Conservation (phyloP, 2,797 vertebrate genomes). For the Ambastaia sidthimunki region DNA sequence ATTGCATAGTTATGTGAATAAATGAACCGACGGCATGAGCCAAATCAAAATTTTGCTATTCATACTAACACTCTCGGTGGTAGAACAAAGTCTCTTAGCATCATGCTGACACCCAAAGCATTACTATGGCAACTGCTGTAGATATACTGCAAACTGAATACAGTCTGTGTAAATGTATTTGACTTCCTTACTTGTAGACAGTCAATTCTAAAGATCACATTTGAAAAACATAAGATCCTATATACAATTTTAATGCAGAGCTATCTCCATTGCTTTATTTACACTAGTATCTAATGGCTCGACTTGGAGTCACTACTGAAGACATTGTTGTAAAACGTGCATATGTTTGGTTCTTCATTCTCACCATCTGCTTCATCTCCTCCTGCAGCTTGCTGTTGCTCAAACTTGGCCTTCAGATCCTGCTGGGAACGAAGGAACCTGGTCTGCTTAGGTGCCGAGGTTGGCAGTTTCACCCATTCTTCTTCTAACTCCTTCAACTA, state of each 20-base stretch:
- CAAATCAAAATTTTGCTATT: not conserved
- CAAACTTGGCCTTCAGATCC: slow-evolving; percentile 93
- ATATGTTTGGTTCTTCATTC: not conserved
- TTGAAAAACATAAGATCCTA: not conserved
- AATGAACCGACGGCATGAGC: not conserved
- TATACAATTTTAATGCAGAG: not conserved
- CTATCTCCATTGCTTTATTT: not conserved
- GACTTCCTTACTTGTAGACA: not conserved
- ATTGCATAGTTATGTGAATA: not conserved
- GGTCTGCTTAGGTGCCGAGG: slow-evolving; percentile 85
- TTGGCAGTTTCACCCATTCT: slow-evolving; percentile 93
- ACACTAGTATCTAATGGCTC: not conserved
- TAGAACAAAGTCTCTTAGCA: not conserved
- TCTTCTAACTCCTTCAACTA: slow-evolving; percentile 97
- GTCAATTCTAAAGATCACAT: not conserved
- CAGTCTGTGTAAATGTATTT: not conserved
- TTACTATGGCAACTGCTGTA: slow-evolving; percentile 20
- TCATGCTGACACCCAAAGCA: not conserved
- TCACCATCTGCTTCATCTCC: slow-evolving; percentile 87
- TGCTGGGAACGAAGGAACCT: slow-evolving; percentile 96
- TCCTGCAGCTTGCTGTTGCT: slow-evolving; percentile 88
- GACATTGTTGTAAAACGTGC: not conserved
- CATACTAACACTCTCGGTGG: not conserved
- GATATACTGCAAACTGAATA: not conserved
- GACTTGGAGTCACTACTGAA: not conserved